A percentile compares a stretch with the other conserved stretches of the same genome.
These are phyloP conservation scores for Drosophila sechellia DNA, from an alignment of 1,140 invertebrate species.

Conservation along the genomic window DNA sequence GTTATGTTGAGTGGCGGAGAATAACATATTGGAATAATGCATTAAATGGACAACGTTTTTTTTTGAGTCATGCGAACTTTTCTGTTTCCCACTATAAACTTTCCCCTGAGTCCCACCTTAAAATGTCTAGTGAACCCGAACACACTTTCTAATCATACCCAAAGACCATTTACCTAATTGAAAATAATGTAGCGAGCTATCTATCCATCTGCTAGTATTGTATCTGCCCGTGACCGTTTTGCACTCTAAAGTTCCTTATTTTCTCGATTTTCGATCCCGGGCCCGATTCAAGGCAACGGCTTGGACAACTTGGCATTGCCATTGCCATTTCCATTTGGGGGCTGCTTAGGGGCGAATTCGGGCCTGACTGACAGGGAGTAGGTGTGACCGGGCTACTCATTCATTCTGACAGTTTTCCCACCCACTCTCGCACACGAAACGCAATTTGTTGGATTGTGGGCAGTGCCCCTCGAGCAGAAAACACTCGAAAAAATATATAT, in stretches of 20 bases:
- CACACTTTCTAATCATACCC: conserved; percentile 16
- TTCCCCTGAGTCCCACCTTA: conserved; percentile 4
- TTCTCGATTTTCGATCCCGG: conserved; percentile 9
- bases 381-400: conserved; percentile 84
- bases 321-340: conserved; percentile 32
- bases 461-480: conserved; percentile 74
- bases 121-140: background rate
- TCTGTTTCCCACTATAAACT: background rate
- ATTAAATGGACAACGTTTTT: too few species aligned
- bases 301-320: conserved; percentile 56
- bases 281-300: conserved; percentile 62
- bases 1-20: too few species aligned
- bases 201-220: conserved; percentile 32
- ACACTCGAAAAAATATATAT: conserved; percentile 6
- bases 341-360: conserved; percentile 40
- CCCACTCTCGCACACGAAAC: conserved; percentile 80
- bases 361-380: conserved; percentile 77
- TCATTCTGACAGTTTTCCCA: conserved; percentile 84
- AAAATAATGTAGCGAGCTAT: conserved; percentile 42
- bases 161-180: conserved; percentile 67
- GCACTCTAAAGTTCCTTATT: conserved; percentile 56
- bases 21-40: too few species aligned
- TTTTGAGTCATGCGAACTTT: background rate
- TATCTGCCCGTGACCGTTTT: conserved; percentile 26
- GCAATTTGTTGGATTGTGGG: conserved; percentile 83